Percentiles rank a stretch among this genome's conserved stretches.
These are phyloP conservation scores for Chironomus tentans DNA, from an alignment of 2,888 invertebrate species.

Conservation along the genomic window DNA sequence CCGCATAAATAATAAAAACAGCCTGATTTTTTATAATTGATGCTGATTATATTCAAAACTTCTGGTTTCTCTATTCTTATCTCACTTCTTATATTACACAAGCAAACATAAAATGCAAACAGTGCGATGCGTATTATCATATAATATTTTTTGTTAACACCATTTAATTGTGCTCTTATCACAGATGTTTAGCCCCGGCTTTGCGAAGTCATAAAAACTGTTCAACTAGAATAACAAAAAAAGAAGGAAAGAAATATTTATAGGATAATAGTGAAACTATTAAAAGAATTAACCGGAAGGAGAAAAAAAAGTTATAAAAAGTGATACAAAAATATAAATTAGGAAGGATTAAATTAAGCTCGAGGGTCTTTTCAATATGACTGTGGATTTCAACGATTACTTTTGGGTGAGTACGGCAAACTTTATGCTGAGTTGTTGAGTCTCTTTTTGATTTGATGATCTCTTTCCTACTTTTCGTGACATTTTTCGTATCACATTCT, in stretches of 20 bases:
- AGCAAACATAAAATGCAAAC: neutral
- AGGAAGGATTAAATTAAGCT: neutral
- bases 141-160: neutral
- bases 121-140: neutral
- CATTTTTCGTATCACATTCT: too few species aligned
- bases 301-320: neutral
- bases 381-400: constrained; percentile 43
- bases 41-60: neutral
- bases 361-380: constrained; percentile 35
- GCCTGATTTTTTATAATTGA: neutral
- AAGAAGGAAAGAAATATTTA: neutral
- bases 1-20: neutral
- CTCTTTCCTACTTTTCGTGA: too few species aligned
- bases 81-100: too few species aligned
- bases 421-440: too few species aligned
- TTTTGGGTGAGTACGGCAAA: constrained; percentile 38
- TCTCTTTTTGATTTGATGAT: neutral
- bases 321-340: neutral
- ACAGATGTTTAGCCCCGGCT: neutral
- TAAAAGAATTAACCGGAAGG: neutral
- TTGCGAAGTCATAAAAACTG: neutral
- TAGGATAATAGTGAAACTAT: neutral
- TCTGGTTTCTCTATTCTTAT: neutral
- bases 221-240: neutral
- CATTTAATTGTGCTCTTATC: neutral